Percentiles rank a stretch among this genome's conserved stretches.
Conservation (phyloP, 2,113 vertebrate genomes). For the Triplophysa dalaica region DNA sequence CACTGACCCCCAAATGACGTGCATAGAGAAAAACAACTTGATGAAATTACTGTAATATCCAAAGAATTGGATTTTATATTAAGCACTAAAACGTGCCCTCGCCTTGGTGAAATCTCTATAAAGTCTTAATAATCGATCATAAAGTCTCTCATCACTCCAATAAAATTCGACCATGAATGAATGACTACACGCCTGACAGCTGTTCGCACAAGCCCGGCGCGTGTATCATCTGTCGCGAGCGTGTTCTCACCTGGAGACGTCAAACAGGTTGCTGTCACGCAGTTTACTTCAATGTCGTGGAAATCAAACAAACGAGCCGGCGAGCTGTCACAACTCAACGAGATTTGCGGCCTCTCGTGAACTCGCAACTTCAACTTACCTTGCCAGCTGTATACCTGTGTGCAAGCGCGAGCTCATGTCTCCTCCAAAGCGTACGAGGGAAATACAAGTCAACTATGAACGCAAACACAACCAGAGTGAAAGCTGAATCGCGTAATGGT, state of each 20-base stretch:
- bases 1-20: slow-evolving; percentile 25
- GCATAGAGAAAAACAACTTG: neutral
- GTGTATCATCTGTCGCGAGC: slow-evolving; percentile 34
- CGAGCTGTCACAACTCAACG: slow-evolving; percentile 65
- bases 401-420: neutral
- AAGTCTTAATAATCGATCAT: neutral
- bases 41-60: neutral
- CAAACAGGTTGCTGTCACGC: slow-evolving; percentile 62
- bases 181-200: slow-evolving; percentile 53
- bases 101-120: too few species aligned
- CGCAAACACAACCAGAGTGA: neutral
- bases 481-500: neutral
- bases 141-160: slow-evolving; percentile 18
- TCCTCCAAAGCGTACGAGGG: neutral
- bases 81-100: too few species aligned
- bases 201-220: slow-evolving; percentile 16
- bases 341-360: slow-evolving; percentile 37
- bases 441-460: neutral
- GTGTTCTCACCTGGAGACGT: slow-evolving; percentile 54
- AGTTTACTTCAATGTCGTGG: neutral
- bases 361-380: slow-evolving; percentile 51
- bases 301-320: slow-evolving; percentile 45
- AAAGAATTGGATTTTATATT: too few species aligned
- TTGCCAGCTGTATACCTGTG: slow-evolving; percentile 13
- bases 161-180: slow-evolving; percentile 10